Evolutionary conservation across 2,888 invertebrate species (phyloP).

Genomic region (Alentia gelatinosa): DNA sequence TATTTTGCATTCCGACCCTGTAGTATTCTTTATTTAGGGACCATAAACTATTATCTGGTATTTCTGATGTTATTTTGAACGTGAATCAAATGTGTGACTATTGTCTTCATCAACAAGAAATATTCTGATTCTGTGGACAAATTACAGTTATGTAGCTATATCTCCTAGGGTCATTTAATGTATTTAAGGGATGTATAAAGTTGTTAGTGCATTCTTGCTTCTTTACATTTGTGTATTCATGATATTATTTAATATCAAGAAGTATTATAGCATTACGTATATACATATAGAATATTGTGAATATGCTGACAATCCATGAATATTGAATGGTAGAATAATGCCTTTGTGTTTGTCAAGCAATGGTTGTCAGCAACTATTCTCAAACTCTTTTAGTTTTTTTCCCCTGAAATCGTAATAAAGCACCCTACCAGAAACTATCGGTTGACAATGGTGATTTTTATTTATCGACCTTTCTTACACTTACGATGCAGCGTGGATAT

Average conservation of each 20-base stretch:
- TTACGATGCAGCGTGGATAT: background rate
- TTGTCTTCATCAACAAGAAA: background rate
- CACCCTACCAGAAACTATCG: background rate
- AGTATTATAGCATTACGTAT: constrained; percentile 13
- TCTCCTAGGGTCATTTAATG: background rate
- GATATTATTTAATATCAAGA: constrained; percentile 35
- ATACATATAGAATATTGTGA: constrained; percentile 9
- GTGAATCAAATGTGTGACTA: background rate
- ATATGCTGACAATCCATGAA: background rate
- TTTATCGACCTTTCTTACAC: background rate
- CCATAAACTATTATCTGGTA: too few relatives aligned
- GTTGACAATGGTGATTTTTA: background rate
- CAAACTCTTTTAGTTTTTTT: background rate
- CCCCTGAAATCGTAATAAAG: background rate
- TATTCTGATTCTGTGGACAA: background rate
- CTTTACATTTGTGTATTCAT: background rate
- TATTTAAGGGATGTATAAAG: constrained; percentile 45
- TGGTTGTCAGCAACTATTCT: background rate
- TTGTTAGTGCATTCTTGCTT: constrained; percentile 40
- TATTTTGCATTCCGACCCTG: too few relatives aligned
- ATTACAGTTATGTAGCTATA: background rate
- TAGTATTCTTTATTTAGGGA: too few relatives aligned
- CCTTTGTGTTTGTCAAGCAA: constrained; percentile 22
- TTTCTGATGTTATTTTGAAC: too few relatives aligned
- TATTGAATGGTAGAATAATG: background rate